phyloP scores from a whole-genome alignment of 2,888 invertebrate species.

The Chironomus tentans region DNA sequence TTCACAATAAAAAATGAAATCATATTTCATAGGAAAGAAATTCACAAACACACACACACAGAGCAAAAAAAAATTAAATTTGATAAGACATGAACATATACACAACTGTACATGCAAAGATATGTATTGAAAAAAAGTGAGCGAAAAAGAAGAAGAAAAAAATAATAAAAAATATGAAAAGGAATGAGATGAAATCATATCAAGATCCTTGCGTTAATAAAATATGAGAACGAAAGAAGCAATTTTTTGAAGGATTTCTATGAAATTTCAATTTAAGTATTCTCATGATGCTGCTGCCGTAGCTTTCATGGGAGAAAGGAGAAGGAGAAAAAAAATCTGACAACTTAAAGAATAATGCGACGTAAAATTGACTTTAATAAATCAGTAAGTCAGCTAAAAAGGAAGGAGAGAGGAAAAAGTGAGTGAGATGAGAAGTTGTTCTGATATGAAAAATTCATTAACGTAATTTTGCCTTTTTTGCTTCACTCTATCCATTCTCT shows the following conservation, averaged over 20 bases:
- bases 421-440: neutral
- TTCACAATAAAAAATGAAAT: neutral
- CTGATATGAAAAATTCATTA: neutral
- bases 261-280: neutral
- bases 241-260: neutral
- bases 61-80: neutral
- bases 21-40: neutral
- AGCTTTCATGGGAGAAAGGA: neutral
- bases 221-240: neutral
- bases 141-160: neutral
- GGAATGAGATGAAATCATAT: neutral
- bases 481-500: neutral
- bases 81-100: neutral
- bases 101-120: no score
- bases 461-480: neutral
- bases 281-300: neutral
- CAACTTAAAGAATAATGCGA: conserved; percentile 6
- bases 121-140: neutral
- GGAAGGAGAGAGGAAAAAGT: neutral
- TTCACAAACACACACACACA: neutral
- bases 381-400: neutral
- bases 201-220: neutral
- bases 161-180: neutral
- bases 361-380: conserved; percentile 8
- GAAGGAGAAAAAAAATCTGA: neutral